A percentile compares a stretch with the other conserved stretches of the same genome.
These are phyloP conservation scores for Cephalopachus bancanus DNA, from an alignment of 2,797 vertebrate species.

Conservation along the genomic window DNA sequence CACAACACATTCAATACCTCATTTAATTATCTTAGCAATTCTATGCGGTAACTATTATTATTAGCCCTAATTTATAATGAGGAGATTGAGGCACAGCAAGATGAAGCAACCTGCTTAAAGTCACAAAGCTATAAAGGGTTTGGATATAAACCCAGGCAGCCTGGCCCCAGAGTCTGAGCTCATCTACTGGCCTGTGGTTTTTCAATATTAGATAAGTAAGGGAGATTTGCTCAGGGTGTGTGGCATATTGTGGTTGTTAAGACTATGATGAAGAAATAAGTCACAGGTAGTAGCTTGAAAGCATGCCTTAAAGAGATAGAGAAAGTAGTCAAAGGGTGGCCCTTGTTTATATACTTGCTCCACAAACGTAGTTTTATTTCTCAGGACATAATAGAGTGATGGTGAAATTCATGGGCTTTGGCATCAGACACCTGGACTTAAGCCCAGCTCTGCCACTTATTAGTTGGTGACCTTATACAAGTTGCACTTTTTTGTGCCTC, in stretches of 20 bases:
- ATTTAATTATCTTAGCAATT: constrained; percentile 22
- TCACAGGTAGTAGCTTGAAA: constrained; percentile 32
- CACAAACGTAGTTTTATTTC: constrained; percentile 26
- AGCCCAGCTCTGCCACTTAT: background rate
- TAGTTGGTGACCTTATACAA: constrained; percentile 38
- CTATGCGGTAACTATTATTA: background rate
- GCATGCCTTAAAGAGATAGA: background rate
- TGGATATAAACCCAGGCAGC: constrained; percentile 52
- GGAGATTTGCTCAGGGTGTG: background rate
- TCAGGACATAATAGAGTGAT: background rate
- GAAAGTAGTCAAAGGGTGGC: background rate
- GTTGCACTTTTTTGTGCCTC: constrained; percentile 35
- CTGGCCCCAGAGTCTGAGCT: background rate
- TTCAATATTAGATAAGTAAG: background rate
- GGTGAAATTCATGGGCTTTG: constrained; percentile 40
- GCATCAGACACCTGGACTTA: constrained; percentile 8
- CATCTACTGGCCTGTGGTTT: background rate
- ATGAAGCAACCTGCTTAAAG: background rate
- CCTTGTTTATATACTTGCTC: constrained; percentile 22
- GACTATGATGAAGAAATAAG: background rate
- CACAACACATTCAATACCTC: background rate
- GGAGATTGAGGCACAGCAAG: background rate
- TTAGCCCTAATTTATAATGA: background rate
- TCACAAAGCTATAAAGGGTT: constrained; percentile 25
- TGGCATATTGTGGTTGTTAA: background rate